Conservation (phyloP, 2,113 vertebrate genomes). For the Callocephalon fimbriatum region DNA sequence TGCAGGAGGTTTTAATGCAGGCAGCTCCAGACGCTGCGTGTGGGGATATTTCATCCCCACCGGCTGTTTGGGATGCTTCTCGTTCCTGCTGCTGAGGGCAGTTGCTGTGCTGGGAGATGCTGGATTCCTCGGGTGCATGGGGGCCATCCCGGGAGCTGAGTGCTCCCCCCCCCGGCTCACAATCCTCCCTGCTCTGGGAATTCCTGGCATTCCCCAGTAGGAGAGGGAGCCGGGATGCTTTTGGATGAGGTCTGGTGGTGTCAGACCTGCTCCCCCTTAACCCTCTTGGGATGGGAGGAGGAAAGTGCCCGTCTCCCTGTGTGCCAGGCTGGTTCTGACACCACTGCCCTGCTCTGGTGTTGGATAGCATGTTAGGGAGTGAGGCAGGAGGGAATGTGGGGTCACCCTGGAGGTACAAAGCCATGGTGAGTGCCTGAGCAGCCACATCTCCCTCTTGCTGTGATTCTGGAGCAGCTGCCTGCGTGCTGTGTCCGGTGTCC, state of each 20-base stretch:
- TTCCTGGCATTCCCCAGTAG: slow-evolving; percentile 36
- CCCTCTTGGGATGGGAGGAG: neutral
- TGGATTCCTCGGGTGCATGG: slow-evolving; percentile 63
- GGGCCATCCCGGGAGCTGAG: neutral
- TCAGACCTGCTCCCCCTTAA: neutral
- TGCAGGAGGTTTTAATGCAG: neutral
- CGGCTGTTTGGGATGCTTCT: slow-evolving; percentile 71
- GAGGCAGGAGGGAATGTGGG: neutral
- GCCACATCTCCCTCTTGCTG: neutral
- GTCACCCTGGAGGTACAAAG: neutral
- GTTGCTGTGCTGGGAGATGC: slow-evolving; percentile 70
- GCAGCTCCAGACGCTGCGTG: neutral
- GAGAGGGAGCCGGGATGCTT: neutral
- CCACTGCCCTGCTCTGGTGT: slow-evolving; percentile 39
- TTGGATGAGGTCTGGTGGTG: neutral
- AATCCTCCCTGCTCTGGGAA: neutral
- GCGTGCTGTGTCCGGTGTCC: accelerated
- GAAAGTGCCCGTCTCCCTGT: neutral
- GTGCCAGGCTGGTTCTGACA: neutral
- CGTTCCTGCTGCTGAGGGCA: slow-evolving; percentile 65
- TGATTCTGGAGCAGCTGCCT: neutral
- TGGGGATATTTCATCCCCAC: slow-evolving; percentile 32
- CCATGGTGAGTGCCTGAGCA: neutral
- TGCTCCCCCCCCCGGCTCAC: neutral
- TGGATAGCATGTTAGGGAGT: slow-evolving; percentile 45